These are phyloP conservation scores for Cryptocheilus praepositus DNA, from an alignment of 2,888 invertebrate genomes.

Conservation along the genomic window DNA sequence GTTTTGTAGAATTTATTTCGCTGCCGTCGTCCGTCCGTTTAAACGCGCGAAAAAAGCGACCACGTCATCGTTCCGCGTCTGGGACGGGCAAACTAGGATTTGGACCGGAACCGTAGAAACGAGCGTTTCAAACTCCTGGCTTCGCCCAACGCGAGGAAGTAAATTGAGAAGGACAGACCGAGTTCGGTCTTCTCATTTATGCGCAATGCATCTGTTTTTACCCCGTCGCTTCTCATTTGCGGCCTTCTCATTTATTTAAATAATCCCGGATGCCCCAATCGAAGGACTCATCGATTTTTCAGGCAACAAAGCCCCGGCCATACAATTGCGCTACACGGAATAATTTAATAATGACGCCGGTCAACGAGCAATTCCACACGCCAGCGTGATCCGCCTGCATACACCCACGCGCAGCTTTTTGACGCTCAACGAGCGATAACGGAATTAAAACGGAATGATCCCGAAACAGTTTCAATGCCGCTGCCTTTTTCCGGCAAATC, in stretches of 20 bases:
- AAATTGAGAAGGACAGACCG: too few species aligned
- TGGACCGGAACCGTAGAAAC: too few species aligned
- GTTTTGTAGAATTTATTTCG: conserved; percentile 47
- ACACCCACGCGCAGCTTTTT: not conserved
- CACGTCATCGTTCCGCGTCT: too few species aligned
- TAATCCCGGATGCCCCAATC: too few species aligned
- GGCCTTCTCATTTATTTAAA: too few species aligned
- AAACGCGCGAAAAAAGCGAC: not conserved
- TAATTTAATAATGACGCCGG: conserved; percentile 4
- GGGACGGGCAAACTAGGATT: not conserved
- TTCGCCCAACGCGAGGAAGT: too few species aligned
- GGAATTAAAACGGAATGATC: conserved; percentile 50
- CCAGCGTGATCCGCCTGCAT: not conserved
- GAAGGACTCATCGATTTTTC: too few species aligned
- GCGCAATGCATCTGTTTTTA: too few species aligned
- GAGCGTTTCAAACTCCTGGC: too few species aligned
- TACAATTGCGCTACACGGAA: conserved; percentile 4
- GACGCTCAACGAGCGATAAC: conserved; percentile 29
- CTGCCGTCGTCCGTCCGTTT: not conserved
- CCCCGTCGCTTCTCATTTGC: too few species aligned
- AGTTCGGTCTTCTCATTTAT: too few species aligned
- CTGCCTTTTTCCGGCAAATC: conserved; percentile 19
- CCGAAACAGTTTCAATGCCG: conserved; percentile 1
- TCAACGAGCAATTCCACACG: not conserved
- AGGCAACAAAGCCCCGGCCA: not conserved